These are phyloP conservation scores for Microctonus aethiopoides DNA, from an alignment of 2,888 invertebrate genomes.

Conservation along the genomic window DNA sequence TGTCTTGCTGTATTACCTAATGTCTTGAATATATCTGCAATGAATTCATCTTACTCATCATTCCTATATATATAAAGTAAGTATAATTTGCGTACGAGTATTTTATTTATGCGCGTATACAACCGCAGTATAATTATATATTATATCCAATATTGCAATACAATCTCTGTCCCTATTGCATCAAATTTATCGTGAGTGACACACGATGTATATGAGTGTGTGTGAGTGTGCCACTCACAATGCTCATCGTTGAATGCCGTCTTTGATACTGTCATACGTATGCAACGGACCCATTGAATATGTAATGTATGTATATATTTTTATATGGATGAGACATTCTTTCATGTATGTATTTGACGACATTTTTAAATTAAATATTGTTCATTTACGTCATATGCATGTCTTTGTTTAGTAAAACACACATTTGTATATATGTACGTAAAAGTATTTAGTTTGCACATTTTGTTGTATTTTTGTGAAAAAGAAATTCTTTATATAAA, in stretches of 20 bases:
- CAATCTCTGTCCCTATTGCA: too few relatives aligned
- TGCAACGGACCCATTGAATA: neutral
- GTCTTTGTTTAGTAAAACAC: neutral
- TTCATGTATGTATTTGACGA: neutral
- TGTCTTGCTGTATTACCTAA: too few relatives aligned
- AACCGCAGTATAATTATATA: too few relatives aligned
- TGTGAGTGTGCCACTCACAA: neutral
- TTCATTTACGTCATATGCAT: neutral
- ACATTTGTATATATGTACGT: neutral
- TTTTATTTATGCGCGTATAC: too few relatives aligned
- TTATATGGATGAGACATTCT: neutral
- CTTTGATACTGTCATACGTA: neutral
- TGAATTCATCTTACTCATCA: too few relatives aligned
- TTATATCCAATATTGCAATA: too few relatives aligned
- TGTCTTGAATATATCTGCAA: too few relatives aligned
- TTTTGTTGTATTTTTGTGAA: neutral
- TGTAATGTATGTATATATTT: neutral
- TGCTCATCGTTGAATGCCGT: constrained; percentile 6
- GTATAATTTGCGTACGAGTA: too few relatives aligned
- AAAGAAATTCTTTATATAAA: neutral
- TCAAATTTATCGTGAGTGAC: too few relatives aligned
- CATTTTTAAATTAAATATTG: constrained; percentile 1
- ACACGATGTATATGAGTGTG: too few relatives aligned
- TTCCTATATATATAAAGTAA: too few relatives aligned
- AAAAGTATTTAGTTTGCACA: neutral